Percentiles rank a stretch among this genome's conserved stretches.
These are phyloP conservation scores for Caenorhabditis sp. DNA, from an alignment of 2,888 invertebrate species.

Conservation along the genomic window DNA sequence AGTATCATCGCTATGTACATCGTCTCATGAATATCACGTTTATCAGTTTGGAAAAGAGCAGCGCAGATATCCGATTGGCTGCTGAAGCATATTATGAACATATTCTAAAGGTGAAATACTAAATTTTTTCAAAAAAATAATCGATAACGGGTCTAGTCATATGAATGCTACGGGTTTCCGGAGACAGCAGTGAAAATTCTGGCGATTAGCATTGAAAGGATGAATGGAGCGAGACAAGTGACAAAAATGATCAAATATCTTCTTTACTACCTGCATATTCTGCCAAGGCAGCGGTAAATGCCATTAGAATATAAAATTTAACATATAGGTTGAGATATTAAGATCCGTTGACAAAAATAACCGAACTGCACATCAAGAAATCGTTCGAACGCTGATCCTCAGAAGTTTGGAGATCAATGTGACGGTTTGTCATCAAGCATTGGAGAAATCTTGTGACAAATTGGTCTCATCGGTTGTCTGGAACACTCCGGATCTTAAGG, in stretches of 20 bases:
- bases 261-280: conserved; percentile 26
- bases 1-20: conserved; percentile 48
- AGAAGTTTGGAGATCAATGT: conserved; percentile 43
- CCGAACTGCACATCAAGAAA: conserved; percentile 33
- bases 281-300: conserved; percentile 45
- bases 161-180: conserved; percentile 50
- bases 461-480: conserved; percentile 20
- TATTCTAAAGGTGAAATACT: conserved; percentile 39
- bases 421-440: conserved; percentile 41
- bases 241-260: conserved; percentile 51
- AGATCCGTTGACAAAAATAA: conserved; percentile 17
- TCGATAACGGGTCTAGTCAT: conserved; percentile 6
- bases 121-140: not conserved
- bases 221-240: conserved; percentile 44
- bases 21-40: conserved; percentile 43
- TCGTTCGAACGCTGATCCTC: conserved; percentile 23
- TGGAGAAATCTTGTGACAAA: conserved; percentile 42
- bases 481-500: conserved; percentile 12
- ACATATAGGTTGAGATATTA: no score
- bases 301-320: no score
- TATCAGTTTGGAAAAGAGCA: conserved; percentile 29
- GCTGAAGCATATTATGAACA: conserved; percentile 51
- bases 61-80: conserved; percentile 48
- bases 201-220: conserved; percentile 31
- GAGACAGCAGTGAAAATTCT: conserved; percentile 35